Evolutionary conservation across 2,888 invertebrate species (phyloP).

Genomic region (Chymomyza fuscimana): DNA sequence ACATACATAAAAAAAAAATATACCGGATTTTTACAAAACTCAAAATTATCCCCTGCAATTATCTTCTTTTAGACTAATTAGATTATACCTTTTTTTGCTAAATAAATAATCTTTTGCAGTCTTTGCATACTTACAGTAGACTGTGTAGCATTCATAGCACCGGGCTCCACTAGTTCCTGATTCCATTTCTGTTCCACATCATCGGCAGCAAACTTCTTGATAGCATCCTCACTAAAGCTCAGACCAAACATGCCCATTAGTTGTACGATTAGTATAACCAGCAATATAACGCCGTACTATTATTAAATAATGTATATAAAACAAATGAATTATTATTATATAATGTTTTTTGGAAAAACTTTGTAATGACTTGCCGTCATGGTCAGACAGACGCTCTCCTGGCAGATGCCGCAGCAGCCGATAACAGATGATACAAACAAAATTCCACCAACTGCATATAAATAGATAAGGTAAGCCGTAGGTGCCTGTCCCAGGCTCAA

Average conservation of each 20-base stretch:
- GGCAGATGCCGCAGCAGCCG: conserved; percentile 72
- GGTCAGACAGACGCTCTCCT: conserved; percentile 67
- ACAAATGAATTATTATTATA: not conserved
- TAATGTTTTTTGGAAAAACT: not conserved
- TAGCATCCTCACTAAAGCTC: conserved; percentile 82
- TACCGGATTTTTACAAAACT: too few species aligned
- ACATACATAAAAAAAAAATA: too few species aligned
- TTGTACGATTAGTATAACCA: conserved; percentile 86
- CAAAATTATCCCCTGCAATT: too few species aligned
- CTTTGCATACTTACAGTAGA: conserved; percentile 52
- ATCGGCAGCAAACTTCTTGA: conserved; percentile 81
- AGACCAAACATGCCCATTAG: conserved; percentile 84
- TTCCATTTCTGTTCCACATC: conserved; percentile 81
- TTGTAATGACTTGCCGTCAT: conserved; percentile 59
- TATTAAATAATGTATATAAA: conserved; percentile 58
- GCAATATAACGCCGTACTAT: conserved; percentile 86
- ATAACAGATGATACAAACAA: conserved; percentile 62
- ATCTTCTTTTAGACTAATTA: too few species aligned
- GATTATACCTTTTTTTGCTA: too few species aligned
- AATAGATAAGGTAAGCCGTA: conserved; percentile 52
- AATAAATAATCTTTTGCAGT: too few species aligned
- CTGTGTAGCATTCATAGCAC: conserved; percentile 71
- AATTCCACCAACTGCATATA: conserved; percentile 63
- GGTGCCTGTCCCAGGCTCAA: conserved; percentile 54
- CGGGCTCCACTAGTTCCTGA: conserved; percentile 60